Base-by-base conservation (phyloP, 1,140 invertebrate species). In the Formica selysi region DNA sequence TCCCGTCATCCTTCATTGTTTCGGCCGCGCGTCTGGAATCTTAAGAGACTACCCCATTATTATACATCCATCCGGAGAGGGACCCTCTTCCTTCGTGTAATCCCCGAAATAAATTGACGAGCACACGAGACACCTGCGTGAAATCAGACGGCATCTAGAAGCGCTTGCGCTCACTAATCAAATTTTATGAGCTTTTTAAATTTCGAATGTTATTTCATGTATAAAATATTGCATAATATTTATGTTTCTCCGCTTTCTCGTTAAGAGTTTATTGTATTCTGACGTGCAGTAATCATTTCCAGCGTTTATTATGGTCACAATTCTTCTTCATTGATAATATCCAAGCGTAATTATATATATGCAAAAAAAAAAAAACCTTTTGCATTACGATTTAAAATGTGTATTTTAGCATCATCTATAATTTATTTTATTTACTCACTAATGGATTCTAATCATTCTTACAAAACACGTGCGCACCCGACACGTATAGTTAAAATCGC, bases 41-140 rank as follows among this genome's bases (percentile, higher is more conserved):
- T 91, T 90, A 91, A 89, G 79, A 91, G 87, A 88, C 87, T 90
- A 90, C 80, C 79, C 89, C 89, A 89, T 91, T 91, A 91, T 91
- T 86, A 91, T 87, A 91, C 86, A 87, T 79, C 80, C 80, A 91
- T 87, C 68, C 62, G 73, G 51, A 51, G 41, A 65, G 64, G 54
- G 62, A 8, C 83, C 65, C 51, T 67, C 61, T 74, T 70, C 59
- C 11, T 26, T 48, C 54, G 29, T 73, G 61, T 57, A 41, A 70
- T 84, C 70, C 86, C 65, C 80, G 73, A 90, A 90, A 90, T 90
- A 87, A 83, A 85, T 70, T 38, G 76, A 76, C 76, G 65, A 64
- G 48, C 26, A 57, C 51, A 29, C 41, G 67, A 84, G 88, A 87
- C 89, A 90, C 81, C 88, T 90, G 89, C 86, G 59, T 90, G 80